Evolutionary conservation across 2,888 invertebrate genomes (phyloP), one percentile per base, ranked within the genome.

Genomic region (Ophioninae sp.): DNA sequence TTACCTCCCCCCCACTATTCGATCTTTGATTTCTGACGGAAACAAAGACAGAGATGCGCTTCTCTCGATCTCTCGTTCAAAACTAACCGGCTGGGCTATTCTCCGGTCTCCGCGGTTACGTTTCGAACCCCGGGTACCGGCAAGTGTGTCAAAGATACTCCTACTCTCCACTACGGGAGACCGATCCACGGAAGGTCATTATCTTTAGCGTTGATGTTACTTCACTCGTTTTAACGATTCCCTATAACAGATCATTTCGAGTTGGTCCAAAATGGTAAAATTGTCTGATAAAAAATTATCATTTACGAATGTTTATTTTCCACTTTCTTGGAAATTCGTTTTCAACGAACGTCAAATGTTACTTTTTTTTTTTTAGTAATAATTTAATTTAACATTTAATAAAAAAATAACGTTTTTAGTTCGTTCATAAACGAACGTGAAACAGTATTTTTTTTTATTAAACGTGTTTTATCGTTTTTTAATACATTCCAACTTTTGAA

Each of bases 121-220:
- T 90, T 91, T 90, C 90, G 79, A 84, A 91, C 89, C 88, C 89
- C 83, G 88, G 89, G 89, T 89, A 90, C 91, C 76, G 59, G 64
- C 82, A 93, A 93, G 93, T 93, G 89, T 92, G 93, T 93, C 93
- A 93, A 90, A 92, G 90, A 88, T 89, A 89, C 93, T 93, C 93
- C 93, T 93, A 92, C 92, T 92, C 91, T 79, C 90, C 82, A 79
- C 87, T 81, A 44, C 88, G 84, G 84, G 85, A 88, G 85, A 86
- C 89, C 82, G 78, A 86, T 81, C 86, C 92, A 88, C 88, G 90
- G 92, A 92, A 92, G 92, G 92, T 92, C 92, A 92, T 92, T 92
- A 92, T 91, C 90, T 89, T 90, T 88, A 61, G 76, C 79, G 76
- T 81, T 67, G 82, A 79, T 75, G 72, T 79, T 82, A 68, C 41